Percentiles rank a stretch among this genome's conserved stretches.
These are phyloP conservation scores for Phycodurus eques DNA, from an alignment of 2,113 vertebrate species.

Conservation along the genomic window DNA sequence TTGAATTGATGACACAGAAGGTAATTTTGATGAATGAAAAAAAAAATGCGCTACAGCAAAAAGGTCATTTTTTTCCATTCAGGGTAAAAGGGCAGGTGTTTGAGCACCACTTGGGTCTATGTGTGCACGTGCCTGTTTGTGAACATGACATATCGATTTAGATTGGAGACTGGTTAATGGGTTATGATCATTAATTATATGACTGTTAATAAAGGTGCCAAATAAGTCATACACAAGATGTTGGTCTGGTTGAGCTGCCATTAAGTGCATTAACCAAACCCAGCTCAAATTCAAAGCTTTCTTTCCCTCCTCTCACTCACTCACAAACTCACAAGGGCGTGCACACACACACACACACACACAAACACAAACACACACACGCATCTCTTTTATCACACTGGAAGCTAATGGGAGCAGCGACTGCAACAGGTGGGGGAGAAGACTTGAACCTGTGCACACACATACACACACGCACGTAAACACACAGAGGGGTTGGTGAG, in stretches of 20 bases:
- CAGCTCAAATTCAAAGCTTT: conserved; percentile 44
- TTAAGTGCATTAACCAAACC: conserved; percentile 56
- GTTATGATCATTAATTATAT: conserved; percentile 70
- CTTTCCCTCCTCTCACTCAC: conserved; percentile 17
- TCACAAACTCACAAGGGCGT: background rate
- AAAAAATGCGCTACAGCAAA: too few species aligned
- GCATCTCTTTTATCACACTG: conserved; percentile 75
- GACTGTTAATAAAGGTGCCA: conserved; percentile 49
- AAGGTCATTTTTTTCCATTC: too few species aligned
- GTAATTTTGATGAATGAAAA: too few species aligned
- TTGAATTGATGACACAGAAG: too few species aligned
- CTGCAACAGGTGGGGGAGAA: conserved; percentile 57
- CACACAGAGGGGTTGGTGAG: conserved; percentile 49
- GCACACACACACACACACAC: conserved; percentile 18
- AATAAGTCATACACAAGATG: conserved; percentile 60
- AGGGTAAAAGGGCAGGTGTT: too few species aligned
- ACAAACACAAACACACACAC: conserved; percentile 11
- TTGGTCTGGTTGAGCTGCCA: conserved; percentile 45
- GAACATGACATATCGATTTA: conserved; percentile 49
- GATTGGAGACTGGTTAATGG: conserved; percentile 50
- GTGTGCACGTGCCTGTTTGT: conserved; percentile 11
- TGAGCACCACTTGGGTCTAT: too few species aligned
- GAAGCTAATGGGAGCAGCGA: conserved; percentile 72
- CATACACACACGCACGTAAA: conserved; percentile 18
- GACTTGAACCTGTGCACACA: conserved; percentile 6